Base-by-base conservation (phyloP, 92 coral and sea anemone species). In the Palythoa grandis region DNA sequence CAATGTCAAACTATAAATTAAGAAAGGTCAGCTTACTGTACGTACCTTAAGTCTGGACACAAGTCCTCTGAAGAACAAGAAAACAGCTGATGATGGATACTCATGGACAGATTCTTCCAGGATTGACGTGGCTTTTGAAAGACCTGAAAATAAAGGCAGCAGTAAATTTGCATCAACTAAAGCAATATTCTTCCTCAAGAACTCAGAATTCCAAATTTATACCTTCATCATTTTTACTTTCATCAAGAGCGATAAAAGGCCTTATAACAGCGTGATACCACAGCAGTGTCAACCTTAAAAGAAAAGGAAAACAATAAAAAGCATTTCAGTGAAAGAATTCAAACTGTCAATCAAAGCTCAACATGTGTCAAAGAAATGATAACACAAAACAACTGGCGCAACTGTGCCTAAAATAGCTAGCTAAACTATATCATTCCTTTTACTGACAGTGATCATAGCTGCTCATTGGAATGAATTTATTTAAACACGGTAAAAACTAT, bases 191-290 rank as follows among this genome's bases (percentile, higher is more conserved):
- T 17, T 16, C 16, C 47, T 65, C 16, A 6, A n/a, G 7, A 19
- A 22, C 10, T 25, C 11, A 67, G 37, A 57, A 58, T 5, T 22
- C n/a, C 7, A 24, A 40, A 23, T 48, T 20, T 6, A 35, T 74
- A 96, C 98, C 98, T 88, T 93, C 98, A 52, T 91, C 95, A 82
- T 94, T 95, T 74, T 75, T 93, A 69, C 95, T 93, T 78, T 96
- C 98, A 72, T 96, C 98, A 74, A 96, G 94, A 15, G 98, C 98
- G 72, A 94, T 93, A 82, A 96, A 92, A 0, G 98, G 98, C 76
- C 98, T 87, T 40, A 96, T 88, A 11, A 96, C 98, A 9, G 98
- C 95, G 88, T 96, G 98, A 78, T 91, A 96, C 98, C 98, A 96
- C 71, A 94, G 79, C 38, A 96, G 86, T 14, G 98, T 93, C 60